A percentile compares a stretch with the other conserved stretches of the same genome.
Evolutionary conservation across 2,797 vertebrate species (phyloP).

Genomic region (Nasua narica): DNA sequence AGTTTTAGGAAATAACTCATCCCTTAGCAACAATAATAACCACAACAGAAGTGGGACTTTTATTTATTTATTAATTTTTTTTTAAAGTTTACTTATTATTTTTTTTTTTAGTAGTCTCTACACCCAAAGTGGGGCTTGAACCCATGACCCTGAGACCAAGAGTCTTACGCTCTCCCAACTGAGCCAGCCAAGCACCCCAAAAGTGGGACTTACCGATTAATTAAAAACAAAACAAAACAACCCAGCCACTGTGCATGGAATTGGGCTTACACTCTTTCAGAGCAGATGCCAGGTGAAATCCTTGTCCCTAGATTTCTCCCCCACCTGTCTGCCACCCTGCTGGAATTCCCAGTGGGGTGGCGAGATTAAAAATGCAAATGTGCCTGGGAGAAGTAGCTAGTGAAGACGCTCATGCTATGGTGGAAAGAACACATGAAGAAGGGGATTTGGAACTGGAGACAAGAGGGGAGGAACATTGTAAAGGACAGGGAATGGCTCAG

Average conservation of each 20-base stretch:
- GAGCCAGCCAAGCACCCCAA: not conserved
- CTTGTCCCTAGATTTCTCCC: not conserved
- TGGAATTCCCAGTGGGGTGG: not conserved
- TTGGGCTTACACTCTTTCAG: not conserved
- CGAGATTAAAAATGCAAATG: not conserved
- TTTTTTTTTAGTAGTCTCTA: not conserved
- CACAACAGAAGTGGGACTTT: not conserved
- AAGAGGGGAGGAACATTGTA: not conserved
- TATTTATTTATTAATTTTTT: not conserved
- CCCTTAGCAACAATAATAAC: not conserved
- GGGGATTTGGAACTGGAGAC: not conserved
- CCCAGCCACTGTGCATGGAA: not conserved
- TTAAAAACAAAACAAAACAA: not conserved
- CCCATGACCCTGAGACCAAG: not conserved
- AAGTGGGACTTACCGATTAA: not conserved
- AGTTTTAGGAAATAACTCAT: constrained; percentile 9
- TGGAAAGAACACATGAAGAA: not conserved
- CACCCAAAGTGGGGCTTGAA: not conserved
- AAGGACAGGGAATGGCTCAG: not conserved
- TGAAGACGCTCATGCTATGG: not conserved
- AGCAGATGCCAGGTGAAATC: not conserved
- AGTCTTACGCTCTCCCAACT: not conserved
- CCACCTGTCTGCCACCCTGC: too few relatives aligned
- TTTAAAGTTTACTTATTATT: not conserved
- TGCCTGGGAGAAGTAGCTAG: not conserved